Percentiles rank a stretch among this genome's conserved stretches.
These are phyloP conservation scores for Coranthus polyacanthus DNA, from an alignment of 2,797 vertebrate species.

Conservation along the genomic window DNA sequence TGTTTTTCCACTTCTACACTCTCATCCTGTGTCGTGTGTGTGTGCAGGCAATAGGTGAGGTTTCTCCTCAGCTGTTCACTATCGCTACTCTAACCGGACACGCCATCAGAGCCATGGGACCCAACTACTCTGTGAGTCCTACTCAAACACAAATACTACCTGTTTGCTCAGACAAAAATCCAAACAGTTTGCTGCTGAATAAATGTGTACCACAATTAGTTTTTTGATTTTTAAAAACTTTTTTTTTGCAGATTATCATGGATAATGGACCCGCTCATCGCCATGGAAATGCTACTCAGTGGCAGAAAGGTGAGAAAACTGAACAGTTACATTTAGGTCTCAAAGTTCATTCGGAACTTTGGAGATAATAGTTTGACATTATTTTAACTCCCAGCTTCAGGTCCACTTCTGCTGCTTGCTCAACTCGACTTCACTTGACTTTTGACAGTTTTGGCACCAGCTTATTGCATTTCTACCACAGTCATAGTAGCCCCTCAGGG, in stretches of 20 bases:
- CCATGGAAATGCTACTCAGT: slow-evolving; percentile 73
- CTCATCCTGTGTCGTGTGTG: neutral
- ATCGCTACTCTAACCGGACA: slow-evolving; percentile 90
- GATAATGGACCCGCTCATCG: slow-evolving; percentile 86
- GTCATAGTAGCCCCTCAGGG: no score
- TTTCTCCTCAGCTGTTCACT: slow-evolving; percentile 84
- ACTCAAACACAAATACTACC: neutral
- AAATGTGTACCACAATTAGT: neutral
- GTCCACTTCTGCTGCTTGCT: neutral
- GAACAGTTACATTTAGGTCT: neutral
- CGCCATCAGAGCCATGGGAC: slow-evolving; percentile 88
- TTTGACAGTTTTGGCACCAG: no score
- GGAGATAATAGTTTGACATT: neutral
- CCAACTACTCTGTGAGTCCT: slow-evolving; percentile 86
- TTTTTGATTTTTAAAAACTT: neutral
- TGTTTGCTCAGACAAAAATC: no score
- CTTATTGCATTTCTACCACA: no score
- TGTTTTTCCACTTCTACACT: neutral
- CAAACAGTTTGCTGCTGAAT: neutral
- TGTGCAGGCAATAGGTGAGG: slow-evolving; percentile 78
- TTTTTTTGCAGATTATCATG: slow-evolving; percentile 84
- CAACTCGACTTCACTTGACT: no score
- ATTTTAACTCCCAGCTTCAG: neutral
- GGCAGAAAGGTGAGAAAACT: slow-evolving; percentile 83
- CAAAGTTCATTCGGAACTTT: neutral